Percentiles rank a stretch among this genome's conserved stretches.
These are phyloP conservation scores for Motacilla alba DNA, from an alignment of 2,113 vertebrate species.

Conservation along the genomic window DNA sequence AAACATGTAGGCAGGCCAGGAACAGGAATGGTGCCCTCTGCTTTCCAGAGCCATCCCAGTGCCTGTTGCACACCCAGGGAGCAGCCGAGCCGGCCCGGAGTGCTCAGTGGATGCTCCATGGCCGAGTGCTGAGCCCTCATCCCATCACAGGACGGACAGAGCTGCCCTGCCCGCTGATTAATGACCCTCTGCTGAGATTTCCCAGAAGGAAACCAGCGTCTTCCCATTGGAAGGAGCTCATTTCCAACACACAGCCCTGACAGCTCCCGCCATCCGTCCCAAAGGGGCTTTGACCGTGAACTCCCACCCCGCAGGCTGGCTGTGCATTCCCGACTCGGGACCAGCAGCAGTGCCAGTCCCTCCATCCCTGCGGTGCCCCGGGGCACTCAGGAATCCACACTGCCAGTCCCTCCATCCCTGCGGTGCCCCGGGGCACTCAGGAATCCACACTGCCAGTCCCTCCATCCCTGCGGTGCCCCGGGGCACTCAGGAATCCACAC, in stretches of 20 bases:
- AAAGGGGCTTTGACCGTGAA: neutral
- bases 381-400: too few relatives aligned
- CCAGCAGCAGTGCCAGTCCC: neutral
- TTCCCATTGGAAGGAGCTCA: neutral
- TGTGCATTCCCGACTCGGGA: neutral
- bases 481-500: too few relatives aligned
- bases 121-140: neutral
- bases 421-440: too few relatives aligned
- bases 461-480: too few relatives aligned
- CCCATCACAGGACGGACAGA: accelerated
- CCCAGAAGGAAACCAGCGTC: neutral
- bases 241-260: neutral
- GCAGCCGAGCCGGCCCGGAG: neutral
- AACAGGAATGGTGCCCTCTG: neutral
- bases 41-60: neutral
- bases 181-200: neutral
- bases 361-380: accelerated
- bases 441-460: too few relatives aligned
- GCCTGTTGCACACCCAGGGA: neutral
- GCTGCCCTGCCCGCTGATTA: neutral
- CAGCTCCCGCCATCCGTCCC: neutral
- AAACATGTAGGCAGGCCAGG: neutral
- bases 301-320: neutral
- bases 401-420: too few relatives aligned
- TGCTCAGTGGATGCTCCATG: accelerated